Evolutionary conservation across 2,113 vertebrate genomes (phyloP), one percentile per base, ranked within the genome.

Genomic region (Sclerurus mexicanus): DNA sequence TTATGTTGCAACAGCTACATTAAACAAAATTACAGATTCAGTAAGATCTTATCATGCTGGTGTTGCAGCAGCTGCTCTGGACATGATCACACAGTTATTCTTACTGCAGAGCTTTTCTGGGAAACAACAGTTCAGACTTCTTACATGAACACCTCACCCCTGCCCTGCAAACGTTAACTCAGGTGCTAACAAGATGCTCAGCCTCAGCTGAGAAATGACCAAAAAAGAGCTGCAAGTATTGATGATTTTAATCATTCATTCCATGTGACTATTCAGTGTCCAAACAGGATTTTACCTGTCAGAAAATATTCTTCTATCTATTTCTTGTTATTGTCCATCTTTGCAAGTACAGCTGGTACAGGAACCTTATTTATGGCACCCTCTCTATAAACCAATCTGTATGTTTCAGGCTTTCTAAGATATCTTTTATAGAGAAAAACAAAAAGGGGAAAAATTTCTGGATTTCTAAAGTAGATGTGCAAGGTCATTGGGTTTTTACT

Each of bases 1-100:
- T 95, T 95, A 62, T 83, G 47, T 94, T 91, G 60, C 63, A 95
- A 88, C 44, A 91, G 53, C 75, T 86, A 77, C 73, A 53, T 83
- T 85, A 93, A 89, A 69, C 33, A 69, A 87, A 96, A 92, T 73
- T 91, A 81, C 56, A 91, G 55, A 89, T 83, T 85, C 44, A 55
- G 85, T 66, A 58, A 77, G 74, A 90, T 90, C 52, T 93, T 97
- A 93, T 85, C 90, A 37, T 37, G 30, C 60, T 82, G 59, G 35
- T 71, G 46, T 69, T 37, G 44, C 7, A 5, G 56, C 85, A 93
- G 67, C 86, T 66, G 73, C 50, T 95, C 68, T 92, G 89, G 85
- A 80, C 56, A 81, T 42, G 40, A 79, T 91, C 69, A 52, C 64
- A 72, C 17, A 39, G 59, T 73, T 90, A 42, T 22, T 84, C 24